Evolutionary conservation across 2,113 vertebrate species (phyloP).

Genomic region (Apodemus speciosus): DNA sequence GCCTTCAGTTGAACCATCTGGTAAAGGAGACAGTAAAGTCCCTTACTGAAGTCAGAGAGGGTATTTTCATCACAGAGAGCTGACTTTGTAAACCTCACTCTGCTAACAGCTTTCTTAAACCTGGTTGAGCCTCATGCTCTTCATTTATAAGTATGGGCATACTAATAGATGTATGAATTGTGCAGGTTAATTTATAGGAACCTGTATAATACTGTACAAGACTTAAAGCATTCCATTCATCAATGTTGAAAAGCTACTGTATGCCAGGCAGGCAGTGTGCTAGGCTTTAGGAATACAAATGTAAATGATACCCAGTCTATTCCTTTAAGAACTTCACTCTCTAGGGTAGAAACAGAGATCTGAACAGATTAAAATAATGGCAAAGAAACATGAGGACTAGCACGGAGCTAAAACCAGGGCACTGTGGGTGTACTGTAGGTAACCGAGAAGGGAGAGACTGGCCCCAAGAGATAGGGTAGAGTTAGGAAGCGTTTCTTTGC

Average conservation of each 20-base stretch:
- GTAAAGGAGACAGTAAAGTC: not conserved
- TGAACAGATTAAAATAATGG: not conserved
- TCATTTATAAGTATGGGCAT: not conserved
- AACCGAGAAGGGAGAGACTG: not conserved
- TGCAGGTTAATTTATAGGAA: not conserved
- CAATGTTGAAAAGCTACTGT: not conserved
- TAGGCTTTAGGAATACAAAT: slow-evolving; percentile 10
- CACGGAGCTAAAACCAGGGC: not conserved
- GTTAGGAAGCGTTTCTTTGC: not conserved
- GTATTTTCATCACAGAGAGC: not conserved
- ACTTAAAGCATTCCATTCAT: slow-evolving; percentile 10
- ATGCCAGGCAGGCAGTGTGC: not conserved
- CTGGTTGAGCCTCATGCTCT: not conserved
- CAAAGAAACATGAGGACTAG: not conserved
- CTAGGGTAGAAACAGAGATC: not conserved
- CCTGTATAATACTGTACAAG: not conserved
- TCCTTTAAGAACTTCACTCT: not conserved
- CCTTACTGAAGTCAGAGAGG: not conserved
- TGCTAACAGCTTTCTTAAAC: not conserved
- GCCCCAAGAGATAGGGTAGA: not conserved
- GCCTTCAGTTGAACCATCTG: not conserved
- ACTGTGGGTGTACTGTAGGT: not conserved
- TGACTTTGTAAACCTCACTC: not conserved
- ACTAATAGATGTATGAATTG: not conserved
- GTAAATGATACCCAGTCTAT: not conserved